These are phyloP conservation scores for Plecturocebus donacophilus DNA, from an alignment of 2,113 vertebrate species.

Conservation along the genomic window DNA sequence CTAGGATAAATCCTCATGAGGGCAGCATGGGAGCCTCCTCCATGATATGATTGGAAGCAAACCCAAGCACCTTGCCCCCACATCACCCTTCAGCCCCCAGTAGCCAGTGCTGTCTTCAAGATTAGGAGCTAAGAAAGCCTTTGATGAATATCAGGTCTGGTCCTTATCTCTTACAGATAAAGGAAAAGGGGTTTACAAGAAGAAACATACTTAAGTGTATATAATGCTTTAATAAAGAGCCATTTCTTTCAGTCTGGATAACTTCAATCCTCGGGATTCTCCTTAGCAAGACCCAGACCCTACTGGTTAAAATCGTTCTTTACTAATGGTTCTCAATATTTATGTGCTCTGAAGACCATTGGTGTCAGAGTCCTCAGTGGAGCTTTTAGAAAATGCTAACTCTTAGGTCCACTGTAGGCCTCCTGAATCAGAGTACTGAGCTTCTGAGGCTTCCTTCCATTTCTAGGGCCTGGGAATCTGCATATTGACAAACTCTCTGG, in stretches of 20 bases:
- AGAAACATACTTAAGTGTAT: neutral
- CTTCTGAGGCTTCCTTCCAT: no score
- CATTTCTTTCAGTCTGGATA: neutral
- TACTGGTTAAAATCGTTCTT: neutral
- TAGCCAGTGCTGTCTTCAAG: neutral
- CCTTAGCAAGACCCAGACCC: neutral
- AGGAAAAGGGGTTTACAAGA: neutral
- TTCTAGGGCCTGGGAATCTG: no score
- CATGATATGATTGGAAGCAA: neutral
- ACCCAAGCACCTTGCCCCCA: neutral
- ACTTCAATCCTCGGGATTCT: neutral
- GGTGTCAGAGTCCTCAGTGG: fast-evolving
- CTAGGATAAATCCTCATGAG: neutral
- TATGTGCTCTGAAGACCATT: neutral
- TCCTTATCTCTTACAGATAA: neutral
- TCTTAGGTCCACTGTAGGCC: neutral
- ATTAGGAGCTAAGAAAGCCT: neutral
- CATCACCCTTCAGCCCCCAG: neutral
- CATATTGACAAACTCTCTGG: neutral
- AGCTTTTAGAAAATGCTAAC: neutral
- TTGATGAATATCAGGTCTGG: neutral
- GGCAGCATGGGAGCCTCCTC: fast-evolving
- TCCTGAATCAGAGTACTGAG: neutral
- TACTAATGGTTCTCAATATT: neutral
- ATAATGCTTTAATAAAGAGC: neutral